phyloP scores from a whole-genome alignment of 1,140 invertebrate genomes.

The Agraylea sexmaculata region DNA sequence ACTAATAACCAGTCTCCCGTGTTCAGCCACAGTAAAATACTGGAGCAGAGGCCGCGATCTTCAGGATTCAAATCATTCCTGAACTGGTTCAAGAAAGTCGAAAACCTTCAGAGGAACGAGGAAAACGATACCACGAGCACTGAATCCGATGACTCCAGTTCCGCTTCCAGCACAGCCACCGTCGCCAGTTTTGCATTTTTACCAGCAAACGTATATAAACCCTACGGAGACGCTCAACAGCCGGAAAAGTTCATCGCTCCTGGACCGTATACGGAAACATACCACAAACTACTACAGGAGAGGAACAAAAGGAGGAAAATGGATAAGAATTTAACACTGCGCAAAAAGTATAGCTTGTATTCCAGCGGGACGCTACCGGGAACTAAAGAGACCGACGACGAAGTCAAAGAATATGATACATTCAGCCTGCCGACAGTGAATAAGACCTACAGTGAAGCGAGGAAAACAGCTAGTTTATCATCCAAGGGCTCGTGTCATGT shows the following conservation, averaged over 20 bases:
- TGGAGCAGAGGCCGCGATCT: constrained; percentile 19
- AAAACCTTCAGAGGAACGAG: constrained; percentile 14
- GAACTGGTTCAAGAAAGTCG: constrained; percentile 22
- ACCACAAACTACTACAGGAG: constrained; percentile 47
- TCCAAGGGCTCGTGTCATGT: constrained; percentile 47
- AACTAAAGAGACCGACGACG: constrained; percentile 20
- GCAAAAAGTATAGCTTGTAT: constrained; percentile 50
- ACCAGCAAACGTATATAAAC: constrained; percentile 38
- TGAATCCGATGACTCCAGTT: constrained; percentile 26
- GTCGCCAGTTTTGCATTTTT: constrained; percentile 60
- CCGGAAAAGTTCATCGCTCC: constrained; percentile 32
- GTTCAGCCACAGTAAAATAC: constrained; percentile 15
- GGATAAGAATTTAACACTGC: constrained; percentile 45
- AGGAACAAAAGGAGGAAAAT: constrained; percentile 41
- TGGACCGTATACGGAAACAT: constrained; percentile 45
- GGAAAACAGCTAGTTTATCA: constrained; percentile 44
- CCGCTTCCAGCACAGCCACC: constrained; percentile 52
- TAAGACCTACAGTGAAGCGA: constrained; percentile 27
- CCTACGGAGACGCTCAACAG: constrained; percentile 28
- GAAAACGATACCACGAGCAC: constrained; percentile 22
- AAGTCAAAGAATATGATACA: constrained; percentile 31
- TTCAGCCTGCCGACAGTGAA: constrained; percentile 41
- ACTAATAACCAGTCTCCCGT: too few relatives aligned
- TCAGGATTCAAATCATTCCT: constrained; percentile 21
- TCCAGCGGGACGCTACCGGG: constrained; percentile 33